Evolutionary conservation across 1,140 invertebrate species (phyloP), one percentile per base, ranked within the genome.

Genomic region (Oncopeltus fasciatus): DNA sequence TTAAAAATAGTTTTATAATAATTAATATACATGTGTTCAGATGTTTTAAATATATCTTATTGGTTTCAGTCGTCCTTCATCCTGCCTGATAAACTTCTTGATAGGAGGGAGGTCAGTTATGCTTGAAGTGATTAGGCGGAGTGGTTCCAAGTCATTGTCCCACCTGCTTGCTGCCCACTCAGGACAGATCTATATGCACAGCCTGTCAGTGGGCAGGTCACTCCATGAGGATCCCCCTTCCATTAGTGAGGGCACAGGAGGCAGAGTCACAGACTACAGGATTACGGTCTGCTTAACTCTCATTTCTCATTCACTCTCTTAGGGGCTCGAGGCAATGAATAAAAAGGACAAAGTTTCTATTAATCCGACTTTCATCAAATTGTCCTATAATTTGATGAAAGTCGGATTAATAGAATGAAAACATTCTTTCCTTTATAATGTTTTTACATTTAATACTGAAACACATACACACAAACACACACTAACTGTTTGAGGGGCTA

Each of bases 181-280:
- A 2, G 93, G 92, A 2, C 94, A 98, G 76, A 92, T 98, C 66
- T 98, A 93, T 75, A 92, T 98, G 64, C 93, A 97, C 68, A 89
- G 90, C 2, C 75, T 98, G 31, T 86, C 85, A 18, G 92, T 89
- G 0, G 79, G 83, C 4, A 80, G 92, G 49, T 92, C 90, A 47
- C 85, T 93, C 3, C 78, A 97, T 51, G 95, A 98, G 74, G 94
- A 97, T 76, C 91, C 92, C 5, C 94, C 94, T 0, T 92, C 92
- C 0, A 93, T 98, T 28, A 92, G 85, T 61, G 93, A 97, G 75
- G 93, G 93, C 0, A 84, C 85, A 64, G 94, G 93, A 8, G 94
- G 94, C 0, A 77, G 92, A 59, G 88, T 98, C 2, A 92, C 92
- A 0, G 94, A 98, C 75, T 98, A 97, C 71, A 80, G 88, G 73